Evolutionary conservation across 2,888 invertebrate genomes (phyloP), one percentile per base, ranked within the genome.

Genomic region (Eustalomyia histrio): DNA sequence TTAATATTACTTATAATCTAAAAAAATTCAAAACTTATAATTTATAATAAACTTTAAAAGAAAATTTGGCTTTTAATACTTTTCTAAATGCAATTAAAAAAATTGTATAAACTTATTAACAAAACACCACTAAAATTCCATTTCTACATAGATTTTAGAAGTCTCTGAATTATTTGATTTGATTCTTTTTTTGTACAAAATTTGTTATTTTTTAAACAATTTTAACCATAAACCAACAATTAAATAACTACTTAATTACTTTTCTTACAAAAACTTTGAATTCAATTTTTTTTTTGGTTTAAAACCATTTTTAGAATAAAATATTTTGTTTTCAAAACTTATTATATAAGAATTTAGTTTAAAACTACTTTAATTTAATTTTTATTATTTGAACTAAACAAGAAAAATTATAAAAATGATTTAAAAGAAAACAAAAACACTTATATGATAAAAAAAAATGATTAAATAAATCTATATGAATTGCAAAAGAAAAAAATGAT

Each of bases 391-490:
- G 5, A 29, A 29, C 7, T 29, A 6, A 29, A 29, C 29, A 47
- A n/a, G n/a, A 47, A n/a, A 47, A 47, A 39, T 9, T 39, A 8
- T 35, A 3, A 39, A 39, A 39, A 39, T 14, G 1, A 2, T 2
- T 43, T n/a, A 47, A n/a, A n/a, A n/a, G 43, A 47, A 47, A 47
- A 47, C 43, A 47, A 47, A 14, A 47, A n/a, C 43, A 47, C 43
- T 47, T 47, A 47, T 47, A 6, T 29, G 3, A 7, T 7, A n/a
- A n/a, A 47, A 39, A 3, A 39, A 29, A 29, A 12, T 12, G 39
- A 35, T 18, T 16, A 29, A 14, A 53, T 60, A 16, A 75, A 24
- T 43, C 39, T 64, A 74, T 43, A 14, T 12, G 12, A 14, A 43
- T 47, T 47, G 14, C 2, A 12, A n/a, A 47, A 47, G 2, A 47